phyloP scores from a whole-genome alignment of 2,113 vertebrate species.

The Caracal caracal region DNA sequence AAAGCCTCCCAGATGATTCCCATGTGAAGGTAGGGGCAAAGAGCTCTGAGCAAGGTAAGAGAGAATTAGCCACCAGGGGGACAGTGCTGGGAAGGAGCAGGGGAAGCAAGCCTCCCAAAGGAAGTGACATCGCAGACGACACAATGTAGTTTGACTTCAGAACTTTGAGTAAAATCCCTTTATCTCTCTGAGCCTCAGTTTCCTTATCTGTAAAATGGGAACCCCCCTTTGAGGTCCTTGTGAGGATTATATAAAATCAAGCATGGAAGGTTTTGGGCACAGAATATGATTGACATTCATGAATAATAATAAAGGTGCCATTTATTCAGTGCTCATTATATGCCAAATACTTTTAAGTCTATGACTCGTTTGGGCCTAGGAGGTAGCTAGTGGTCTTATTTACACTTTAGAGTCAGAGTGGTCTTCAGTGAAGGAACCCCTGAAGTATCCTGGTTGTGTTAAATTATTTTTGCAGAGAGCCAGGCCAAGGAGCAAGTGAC shows the following conservation, averaged over 20 bases:
- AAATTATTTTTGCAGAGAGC: neutral
- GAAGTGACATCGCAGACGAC: neutral
- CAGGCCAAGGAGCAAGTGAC: neutral
- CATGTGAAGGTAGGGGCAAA: neutral
- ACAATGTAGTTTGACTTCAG: neutral
- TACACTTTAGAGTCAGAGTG: neutral
- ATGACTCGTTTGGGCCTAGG: fast-evolving
- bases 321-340: no score
- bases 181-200: neutral
- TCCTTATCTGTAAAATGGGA: neutral
- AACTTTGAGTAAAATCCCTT: neutral
- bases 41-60: neutral
- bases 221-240: neutral
- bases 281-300: neutral
- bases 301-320: neutral
- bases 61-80: neutral
- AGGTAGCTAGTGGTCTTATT: neutral
- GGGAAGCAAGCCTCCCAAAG: neutral
- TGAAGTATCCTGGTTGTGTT: neutral
- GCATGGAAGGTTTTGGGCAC: neutral
- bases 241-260: neutral
- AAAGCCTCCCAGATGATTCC: neutral
- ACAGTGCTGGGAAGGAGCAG: neutral
- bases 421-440: neutral
- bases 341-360: neutral